Evolutionary conservation across 2,888 invertebrate genomes (phyloP), one percentile per base, ranked within the genome.

Genomic region (Drosophila robusta): DNA sequence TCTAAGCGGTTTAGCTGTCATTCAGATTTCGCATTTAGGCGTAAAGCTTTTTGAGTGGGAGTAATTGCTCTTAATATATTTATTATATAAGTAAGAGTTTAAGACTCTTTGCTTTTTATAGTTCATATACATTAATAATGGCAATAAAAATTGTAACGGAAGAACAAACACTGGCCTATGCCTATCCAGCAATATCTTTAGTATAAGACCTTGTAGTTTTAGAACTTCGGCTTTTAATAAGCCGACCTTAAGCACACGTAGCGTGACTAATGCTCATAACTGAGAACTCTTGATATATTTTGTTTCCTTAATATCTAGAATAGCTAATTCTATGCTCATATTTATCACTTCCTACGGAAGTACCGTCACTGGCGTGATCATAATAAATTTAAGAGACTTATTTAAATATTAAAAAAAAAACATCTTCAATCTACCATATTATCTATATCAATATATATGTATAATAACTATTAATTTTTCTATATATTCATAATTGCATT

Each of bases 251-350:
- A 42, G 39, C 22, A n/a, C 29, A 16, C 26, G 29, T 41, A 14
- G 55, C 66, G 42, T 66, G 55, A 49, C 44, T 32, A 18, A 47
- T n/a, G 36, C 12, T n/a, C 8, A 44, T 66, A 44, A 36, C 22
- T 52, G 14, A 6, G 14, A 2, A 18, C 14, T 51, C 44, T 45
- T 24, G 12, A n/a, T 18, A 49, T 42, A 36, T 12, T 4, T 34
- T 34, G 4, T 34, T 34, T 34, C 11, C 34, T 11, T 34, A 32
- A 32, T 29, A 29, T 32, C 11, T 12, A 12, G 11, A 4, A 32
- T 32, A 32, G 11, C 12, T 12, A 11, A 32, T 11, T 34, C 12
- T 4, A 12, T 34, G 12, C 1, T 34, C 12, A 3, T 32, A 2
- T 9, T 29, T 29, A 22, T 22, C 9, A 9, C 29, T 34, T 12